Evolutionary conservation across 2,888 invertebrate species (phyloP).

Genomic region (Torymus tubicola): DNA sequence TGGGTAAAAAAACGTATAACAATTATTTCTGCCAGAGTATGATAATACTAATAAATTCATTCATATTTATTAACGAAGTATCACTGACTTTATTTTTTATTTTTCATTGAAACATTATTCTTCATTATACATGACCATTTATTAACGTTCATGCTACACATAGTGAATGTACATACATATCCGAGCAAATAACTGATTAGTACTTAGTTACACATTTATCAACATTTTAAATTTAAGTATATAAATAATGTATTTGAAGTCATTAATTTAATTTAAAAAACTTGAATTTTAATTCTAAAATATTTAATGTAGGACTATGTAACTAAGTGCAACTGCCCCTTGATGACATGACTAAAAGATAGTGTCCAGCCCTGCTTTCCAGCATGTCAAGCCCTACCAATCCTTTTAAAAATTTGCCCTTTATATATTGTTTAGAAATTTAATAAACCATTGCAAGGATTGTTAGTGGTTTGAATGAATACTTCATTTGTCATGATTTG

Average conservation of each 20-base stretch:
- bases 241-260: too few species aligned
- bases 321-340: neutral
- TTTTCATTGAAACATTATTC: too few species aligned
- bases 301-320: neutral
- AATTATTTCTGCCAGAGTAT: neutral
- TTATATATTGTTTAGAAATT: conserved; percentile 3
- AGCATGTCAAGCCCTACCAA: conserved; percentile 29
- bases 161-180: too few species aligned
- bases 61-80: too few species aligned
- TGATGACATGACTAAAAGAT: neutral
- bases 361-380: conserved; percentile 33
- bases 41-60: too few species aligned
- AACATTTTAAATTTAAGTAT: too few species aligned
- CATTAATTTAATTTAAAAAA: too few species aligned
- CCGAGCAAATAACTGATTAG: too few species aligned
- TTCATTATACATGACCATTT: too few species aligned
- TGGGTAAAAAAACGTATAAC: conserved; percentile 22
- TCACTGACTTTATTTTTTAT: too few species aligned
- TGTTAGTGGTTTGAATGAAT: conserved; percentile 31
- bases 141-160: too few species aligned
- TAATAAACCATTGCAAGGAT: conserved; percentile 34
- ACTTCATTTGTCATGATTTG: conserved; percentile 29
- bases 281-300: neutral
- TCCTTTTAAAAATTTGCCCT: conserved; percentile 7
- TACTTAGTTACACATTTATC: too few species aligned